Evolutionary conservation across 2,113 vertebrate species (phyloP).

Genomic region (Heteronetta atricapilla): DNA sequence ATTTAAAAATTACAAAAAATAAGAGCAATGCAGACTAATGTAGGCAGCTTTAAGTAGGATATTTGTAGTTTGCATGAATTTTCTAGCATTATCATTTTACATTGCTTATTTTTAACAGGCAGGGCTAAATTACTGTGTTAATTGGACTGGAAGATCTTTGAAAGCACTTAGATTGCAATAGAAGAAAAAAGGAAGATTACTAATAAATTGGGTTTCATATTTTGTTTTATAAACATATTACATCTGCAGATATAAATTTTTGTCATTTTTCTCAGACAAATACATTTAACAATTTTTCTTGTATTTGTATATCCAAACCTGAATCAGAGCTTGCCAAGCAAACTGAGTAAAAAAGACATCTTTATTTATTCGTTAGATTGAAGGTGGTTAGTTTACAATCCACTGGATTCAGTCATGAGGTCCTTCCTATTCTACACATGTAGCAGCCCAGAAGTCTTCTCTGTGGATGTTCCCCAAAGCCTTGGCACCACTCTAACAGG

Average conservation of each 20-base stretch:
- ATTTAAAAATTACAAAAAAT: background rate
- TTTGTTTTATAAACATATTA: background rate
- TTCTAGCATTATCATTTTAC: background rate
- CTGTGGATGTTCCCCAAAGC: background rate
- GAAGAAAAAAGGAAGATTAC: background rate
- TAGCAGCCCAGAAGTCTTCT: background rate
- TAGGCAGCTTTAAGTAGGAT: background rate
- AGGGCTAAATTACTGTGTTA: background rate
- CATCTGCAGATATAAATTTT: background rate
- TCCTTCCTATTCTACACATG: background rate
- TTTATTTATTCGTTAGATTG: background rate
- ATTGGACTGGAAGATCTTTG: background rate
- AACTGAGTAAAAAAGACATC: background rate
- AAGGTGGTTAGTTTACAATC: background rate
- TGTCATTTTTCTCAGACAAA: background rate
- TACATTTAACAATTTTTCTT: background rate
- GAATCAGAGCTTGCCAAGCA: slow-evolving; percentile 3
- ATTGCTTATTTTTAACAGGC: background rate
- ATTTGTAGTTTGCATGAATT: background rate
- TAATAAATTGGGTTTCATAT: background rate
- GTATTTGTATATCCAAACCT: background rate
- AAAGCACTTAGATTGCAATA: background rate
- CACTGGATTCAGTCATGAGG: background rate
- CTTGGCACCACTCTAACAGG: background rate
- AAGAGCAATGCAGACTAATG: background rate